Evolutionary conservation across 92 coral and sea anemone genomes (phyloP), one percentile per base, ranked within the genome.

Genomic region (Siderastrea siderea): DNA sequence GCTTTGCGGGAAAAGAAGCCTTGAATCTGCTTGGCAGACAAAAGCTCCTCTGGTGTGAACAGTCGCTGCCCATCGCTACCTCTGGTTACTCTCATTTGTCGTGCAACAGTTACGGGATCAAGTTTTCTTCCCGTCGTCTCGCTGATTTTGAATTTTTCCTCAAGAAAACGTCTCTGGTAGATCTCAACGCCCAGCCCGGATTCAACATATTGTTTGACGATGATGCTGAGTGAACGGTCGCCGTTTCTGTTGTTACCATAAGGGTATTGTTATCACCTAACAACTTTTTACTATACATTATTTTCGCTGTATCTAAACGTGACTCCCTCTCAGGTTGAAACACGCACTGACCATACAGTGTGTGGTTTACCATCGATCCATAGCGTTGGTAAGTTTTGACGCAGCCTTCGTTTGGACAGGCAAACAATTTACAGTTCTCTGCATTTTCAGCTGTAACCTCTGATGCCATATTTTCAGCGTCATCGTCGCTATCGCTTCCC

Each of bases 361-460:
- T 67, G 68, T 86, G 90, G 69, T 86, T 86, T 49, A 86, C 78
- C 90, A 86, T 86, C 52, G 84, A 86, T 26, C 71, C 68, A 54
- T 83, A 80, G 55, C 75, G 43, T 51, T 80, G 85, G 47, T 80
- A 80, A 14, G 38, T 60, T 38, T 14, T 47, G n/a, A 66, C 51
- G 19, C 60, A 81, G 43, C 54, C 54, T 48, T 78, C 80, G 57
- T 75, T 75, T 0, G 38, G 38, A 26, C 38, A 26, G 38, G 38
- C 38, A 26, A 26, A 26, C 38, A 26, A 26, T 26, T 26, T 26
- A 26, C 38, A 26, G 38, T 26, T 26, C 38, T 26, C 38, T 26
- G 38, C 38, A 26, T 26, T 26, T 26, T 26, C 38, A 26, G 38
- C 38, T 26, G 38, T 26, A 26, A 26, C 38, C 38, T 26, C 38